Evolutionary conservation across 2,113 vertebrate species (phyloP).

Genomic region (Pachycephala philippinensis): DNA sequence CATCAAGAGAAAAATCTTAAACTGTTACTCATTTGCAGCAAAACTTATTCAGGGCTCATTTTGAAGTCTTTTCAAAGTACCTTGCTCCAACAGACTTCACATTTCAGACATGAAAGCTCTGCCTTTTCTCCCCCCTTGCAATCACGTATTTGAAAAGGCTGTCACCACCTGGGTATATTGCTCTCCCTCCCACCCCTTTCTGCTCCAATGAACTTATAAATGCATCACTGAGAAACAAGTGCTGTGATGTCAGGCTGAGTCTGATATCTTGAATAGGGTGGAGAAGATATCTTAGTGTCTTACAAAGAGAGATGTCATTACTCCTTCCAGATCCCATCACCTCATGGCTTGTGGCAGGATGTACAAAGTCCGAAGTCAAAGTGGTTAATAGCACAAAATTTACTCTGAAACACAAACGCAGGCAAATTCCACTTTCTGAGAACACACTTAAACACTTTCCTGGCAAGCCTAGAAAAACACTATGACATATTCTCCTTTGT

Average conservation of each 20-base stretch:
- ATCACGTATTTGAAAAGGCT: background rate
- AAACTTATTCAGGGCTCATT: background rate
- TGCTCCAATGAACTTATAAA: background rate
- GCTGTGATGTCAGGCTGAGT: background rate
- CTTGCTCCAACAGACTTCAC: background rate
- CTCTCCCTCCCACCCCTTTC: background rate
- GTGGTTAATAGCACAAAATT: background rate
- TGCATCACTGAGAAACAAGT: background rate
- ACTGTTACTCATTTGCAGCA: background rate
- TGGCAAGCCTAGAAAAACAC: background rate
- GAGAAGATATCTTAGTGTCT: background rate
- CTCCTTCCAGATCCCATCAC: background rate
- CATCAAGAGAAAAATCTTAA: slow-evolving; percentile 9
- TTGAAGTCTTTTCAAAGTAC: slow-evolving; percentile 21
- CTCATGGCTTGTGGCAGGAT: background rate
- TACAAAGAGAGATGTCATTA: background rate
- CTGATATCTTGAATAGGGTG: background rate
- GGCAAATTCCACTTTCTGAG: background rate
- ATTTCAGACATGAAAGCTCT: background rate
- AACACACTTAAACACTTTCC: background rate
- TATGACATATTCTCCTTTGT: background rate
- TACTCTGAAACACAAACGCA: background rate
- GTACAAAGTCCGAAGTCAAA: background rate
- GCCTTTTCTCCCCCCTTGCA: background rate
- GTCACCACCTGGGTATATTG: background rate